Conservation (phyloP, 2,797 vertebrate genomes). For the Urosaurus nigricauda region DNA sequence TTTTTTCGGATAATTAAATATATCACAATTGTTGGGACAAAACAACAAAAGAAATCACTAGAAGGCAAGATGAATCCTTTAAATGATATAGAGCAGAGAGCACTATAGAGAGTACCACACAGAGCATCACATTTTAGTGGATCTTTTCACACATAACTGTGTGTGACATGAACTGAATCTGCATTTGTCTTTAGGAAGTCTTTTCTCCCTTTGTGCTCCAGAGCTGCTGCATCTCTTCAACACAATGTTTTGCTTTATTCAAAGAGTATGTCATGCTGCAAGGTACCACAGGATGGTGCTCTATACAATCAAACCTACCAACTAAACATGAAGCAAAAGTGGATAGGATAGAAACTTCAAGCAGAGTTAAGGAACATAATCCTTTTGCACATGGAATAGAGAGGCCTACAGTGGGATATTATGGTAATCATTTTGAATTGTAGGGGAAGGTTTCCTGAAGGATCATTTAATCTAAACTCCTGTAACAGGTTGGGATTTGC, state of each 20-base stretch:
- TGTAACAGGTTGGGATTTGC: neutral
- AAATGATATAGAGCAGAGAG: neutral
- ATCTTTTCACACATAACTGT: neutral
- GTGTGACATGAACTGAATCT: neutral
- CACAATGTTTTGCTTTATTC: conserved; percentile 24
- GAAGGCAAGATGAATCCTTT: neutral
- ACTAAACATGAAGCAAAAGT: conserved; percentile 16
- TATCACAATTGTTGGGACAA: neutral
- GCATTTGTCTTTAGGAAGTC: neutral
- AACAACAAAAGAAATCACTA: neutral
- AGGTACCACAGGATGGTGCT: neutral
- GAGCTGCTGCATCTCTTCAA: neutral
- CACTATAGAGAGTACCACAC: no score
- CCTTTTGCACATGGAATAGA: neutral
- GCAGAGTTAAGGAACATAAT: neutral
- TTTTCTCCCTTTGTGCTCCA: neutral
- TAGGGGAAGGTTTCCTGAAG: neutral
- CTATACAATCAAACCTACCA: conserved; percentile 25
- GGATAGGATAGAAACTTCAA: conserved; percentile 23
- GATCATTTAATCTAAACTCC: no score
- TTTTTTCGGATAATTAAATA: neutral
- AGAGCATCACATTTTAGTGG: neutral
- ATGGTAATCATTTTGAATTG: neutral
- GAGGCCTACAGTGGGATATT: neutral
- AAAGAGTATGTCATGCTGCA: neutral